Base-by-base conservation (phyloP, 2,113 vertebrate genomes). In the Opisthocomus hoazin region DNA sequence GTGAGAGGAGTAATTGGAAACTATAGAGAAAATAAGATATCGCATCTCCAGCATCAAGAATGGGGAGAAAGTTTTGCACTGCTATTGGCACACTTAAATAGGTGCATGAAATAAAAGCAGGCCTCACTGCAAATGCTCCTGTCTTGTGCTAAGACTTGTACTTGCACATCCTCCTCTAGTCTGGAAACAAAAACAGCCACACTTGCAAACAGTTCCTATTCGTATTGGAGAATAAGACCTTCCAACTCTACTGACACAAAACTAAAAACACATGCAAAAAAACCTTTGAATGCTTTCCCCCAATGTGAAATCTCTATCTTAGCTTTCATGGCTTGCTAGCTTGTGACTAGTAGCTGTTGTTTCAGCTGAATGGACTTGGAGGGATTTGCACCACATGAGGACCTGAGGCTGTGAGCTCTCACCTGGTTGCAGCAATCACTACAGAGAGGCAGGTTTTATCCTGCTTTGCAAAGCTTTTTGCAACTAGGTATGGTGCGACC, bases 221-320 rank as follows among this genome's bases (percentile, higher is more conserved):
- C 18, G 6, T 30, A 17, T 2, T 29, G 66, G 12, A 80, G 23
- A 79, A 81, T 43, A 50, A 70, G n/a, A 63, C 12, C 32, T 84
- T 70, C 24, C 41, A 46, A 10, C 24, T 54, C 43, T 57, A 66
- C n/a, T 34, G 46, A 73, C 37, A 43, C 4, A 66, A 90, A 85
- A 21, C 18, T 43, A 36, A 65, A 85, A 69, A 37, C 19, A 64
- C 12, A 7, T 7, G 11, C 26, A 58, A 86, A 81, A 50, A 46
- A 10, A 0, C 0, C 12, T 30, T 36, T 46, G 53, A 58, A 45
- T 6, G 7, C 12, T 27, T 65, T 73, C 29, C 32, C 15, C 12
- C 4, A 19, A 58, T 75, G 46, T 23, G 53, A 93, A 89, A 82
- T 29, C 34, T 85, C 66, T 36, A 18, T 9, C 21, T 15, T 10